Conservation (phyloP, 23 tunicate species). For the Trididemnum clinides region DNA sequence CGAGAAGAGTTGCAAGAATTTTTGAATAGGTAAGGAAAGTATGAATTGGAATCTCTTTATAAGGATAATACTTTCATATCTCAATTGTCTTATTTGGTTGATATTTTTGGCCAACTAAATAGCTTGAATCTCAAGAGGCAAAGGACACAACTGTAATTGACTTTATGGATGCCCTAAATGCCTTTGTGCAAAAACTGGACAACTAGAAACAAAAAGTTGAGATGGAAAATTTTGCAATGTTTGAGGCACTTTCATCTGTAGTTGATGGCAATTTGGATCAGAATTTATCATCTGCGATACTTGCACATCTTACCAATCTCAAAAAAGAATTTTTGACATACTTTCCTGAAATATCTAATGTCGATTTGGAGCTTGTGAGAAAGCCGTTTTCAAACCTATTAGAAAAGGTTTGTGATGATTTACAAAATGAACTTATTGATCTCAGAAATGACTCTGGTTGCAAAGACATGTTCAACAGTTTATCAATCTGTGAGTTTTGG, state of each 20-base stretch:
- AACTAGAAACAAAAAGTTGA: conserved; percentile 14
- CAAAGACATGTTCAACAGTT: too few relatives aligned
- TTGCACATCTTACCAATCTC: conserved; percentile 34
- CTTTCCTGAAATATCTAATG: conserved; percentile 30
- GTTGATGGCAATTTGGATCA: neutral
- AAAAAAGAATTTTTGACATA: conserved; percentile 30
- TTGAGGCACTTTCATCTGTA: conserved; percentile 15
- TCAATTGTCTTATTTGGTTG: conserved; percentile 29
- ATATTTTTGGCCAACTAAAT: conserved; percentile 29
- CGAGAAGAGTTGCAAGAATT: conserved; percentile 45
- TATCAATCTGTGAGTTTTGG: too few relatives aligned
- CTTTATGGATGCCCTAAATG: conserved; percentile 36
- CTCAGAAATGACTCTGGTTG: conserved; percentile 10
- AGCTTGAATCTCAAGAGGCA: conserved; percentile 39
- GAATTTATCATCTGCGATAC: conserved; percentile 27
- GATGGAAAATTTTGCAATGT: conserved; percentile 35
- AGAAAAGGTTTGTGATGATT: conserved; percentile 29
- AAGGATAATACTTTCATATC: conserved; percentile 21
- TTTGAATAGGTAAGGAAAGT: conserved; percentile 19
- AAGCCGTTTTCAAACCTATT: conserved; percentile 35
- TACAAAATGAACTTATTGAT: conserved; percentile 51
- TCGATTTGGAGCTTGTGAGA: conserved; percentile 47
- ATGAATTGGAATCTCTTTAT: conserved; percentile 17
- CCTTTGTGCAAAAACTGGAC: conserved; percentile 44
- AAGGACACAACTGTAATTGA: conserved; percentile 45